phyloP scores from a whole-genome alignment of 1,140 invertebrate genomes.

The Atta texana region DNA sequence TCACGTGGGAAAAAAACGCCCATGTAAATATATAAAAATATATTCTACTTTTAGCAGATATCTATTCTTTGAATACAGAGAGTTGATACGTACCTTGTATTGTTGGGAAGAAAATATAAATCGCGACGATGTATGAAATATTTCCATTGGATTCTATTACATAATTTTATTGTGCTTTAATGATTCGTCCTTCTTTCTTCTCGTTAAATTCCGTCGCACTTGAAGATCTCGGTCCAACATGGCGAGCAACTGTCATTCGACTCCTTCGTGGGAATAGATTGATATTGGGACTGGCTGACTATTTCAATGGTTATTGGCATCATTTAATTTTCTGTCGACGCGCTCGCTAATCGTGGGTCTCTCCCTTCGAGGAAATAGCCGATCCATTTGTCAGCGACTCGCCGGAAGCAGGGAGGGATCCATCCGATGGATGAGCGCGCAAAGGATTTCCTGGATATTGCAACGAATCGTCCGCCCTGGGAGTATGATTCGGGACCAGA shows the following conservation, averaged over 20 bases:
- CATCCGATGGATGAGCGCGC: slow-evolving; percentile 73
- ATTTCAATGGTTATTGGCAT: slow-evolving; percentile 76
- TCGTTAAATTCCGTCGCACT: not conserved
- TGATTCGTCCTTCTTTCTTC: not conserved
- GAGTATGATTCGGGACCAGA: slow-evolving; percentile 51
- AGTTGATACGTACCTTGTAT: not conserved
- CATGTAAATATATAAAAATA: not conserved
- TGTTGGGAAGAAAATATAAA: not conserved
- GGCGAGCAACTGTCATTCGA: slow-evolving; percentile 24
- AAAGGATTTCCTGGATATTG: slow-evolving; percentile 73
- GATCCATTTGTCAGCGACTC: slow-evolving; percentile 75
- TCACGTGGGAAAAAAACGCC: slow-evolving; percentile 36
- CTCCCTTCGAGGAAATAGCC: slow-evolving; percentile 71
- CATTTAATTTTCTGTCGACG: slow-evolving; percentile 76
- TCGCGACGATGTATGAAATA: not conserved
- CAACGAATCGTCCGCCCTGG: slow-evolving; percentile 51
- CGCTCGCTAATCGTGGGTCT: slow-evolving; percentile 70
- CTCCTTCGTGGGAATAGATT: slow-evolving; percentile 62
- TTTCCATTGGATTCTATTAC: not conserved
- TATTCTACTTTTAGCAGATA: not conserved
- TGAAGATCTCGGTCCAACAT: not conserved
- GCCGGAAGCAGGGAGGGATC: slow-evolving; percentile 70
- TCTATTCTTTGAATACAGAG: not conserved
- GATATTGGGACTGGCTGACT: slow-evolving; percentile 52
- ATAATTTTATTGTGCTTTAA: not conserved